These are phyloP conservation scores for Agrypnus murinus DNA, from an alignment of 2,888 invertebrate species.

Conservation along the genomic window DNA sequence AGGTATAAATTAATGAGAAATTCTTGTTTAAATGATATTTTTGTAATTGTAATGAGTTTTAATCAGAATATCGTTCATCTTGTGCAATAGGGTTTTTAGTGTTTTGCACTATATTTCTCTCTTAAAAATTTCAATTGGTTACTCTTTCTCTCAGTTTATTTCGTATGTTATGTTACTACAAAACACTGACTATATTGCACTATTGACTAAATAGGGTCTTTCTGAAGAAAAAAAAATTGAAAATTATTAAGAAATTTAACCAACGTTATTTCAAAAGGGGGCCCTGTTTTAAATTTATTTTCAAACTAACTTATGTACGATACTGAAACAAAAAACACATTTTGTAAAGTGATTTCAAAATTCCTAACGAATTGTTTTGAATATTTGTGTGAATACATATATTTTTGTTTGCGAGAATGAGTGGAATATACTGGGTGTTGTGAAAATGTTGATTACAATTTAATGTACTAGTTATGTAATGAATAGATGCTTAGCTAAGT, in stretches of 20 bases:
- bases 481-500: constrained; percentile 52
- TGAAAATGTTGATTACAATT: constrained; percentile 49
- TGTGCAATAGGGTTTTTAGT: constrained; percentile 42
- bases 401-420: constrained; percentile 47
- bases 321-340: constrained; percentile 13
- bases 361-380: constrained; percentile 40
- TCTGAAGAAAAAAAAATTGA: constrained; percentile 12
- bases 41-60: constrained; percentile 59
- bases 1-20: constrained; percentile 59
- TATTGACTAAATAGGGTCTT: constrained; percentile 21
- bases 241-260: too few relatives aligned
- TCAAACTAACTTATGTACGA: constrained; percentile 38
- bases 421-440: constrained; percentile 53
- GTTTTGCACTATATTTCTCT: constrained; percentile 25
- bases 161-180: too few relatives aligned
- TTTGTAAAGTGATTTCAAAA: constrained; percentile 36
- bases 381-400: constrained; percentile 40
- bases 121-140: too few relatives aligned
- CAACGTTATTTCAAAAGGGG: constrained; percentile 8
- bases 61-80: constrained; percentile 37
- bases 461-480: constrained; percentile 56
- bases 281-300: constrained; percentile 35
- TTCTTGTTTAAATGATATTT: constrained; percentile 66
- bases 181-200: constrained; percentile 44
- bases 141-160: too few relatives aligned